phyloP scores from a whole-genome alignment of 2,888 invertebrate species.

The Strigamia transsilvanica region DNA sequence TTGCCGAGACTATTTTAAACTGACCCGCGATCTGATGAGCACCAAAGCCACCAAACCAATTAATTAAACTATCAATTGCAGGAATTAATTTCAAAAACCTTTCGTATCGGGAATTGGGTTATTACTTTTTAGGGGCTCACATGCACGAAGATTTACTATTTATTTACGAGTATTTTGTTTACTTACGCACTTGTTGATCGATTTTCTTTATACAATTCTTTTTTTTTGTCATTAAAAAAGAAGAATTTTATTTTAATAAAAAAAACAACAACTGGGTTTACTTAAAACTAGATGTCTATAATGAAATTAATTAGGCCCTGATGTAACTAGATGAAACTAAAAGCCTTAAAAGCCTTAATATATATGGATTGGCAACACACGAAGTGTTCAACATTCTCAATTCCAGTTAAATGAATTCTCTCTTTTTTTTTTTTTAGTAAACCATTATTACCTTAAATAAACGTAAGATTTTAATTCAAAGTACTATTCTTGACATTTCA shows the following conservation, averaged over 20 bases:
- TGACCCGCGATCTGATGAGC: neutral
- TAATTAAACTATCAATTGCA: neutral
- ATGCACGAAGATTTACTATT: neutral
- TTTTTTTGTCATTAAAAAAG: neutral
- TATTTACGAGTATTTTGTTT: slow-evolving; percentile 7
- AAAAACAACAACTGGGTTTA: neutral
- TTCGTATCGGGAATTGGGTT: neutral
- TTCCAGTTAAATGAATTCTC: too few species aligned
- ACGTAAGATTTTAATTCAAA: neutral
- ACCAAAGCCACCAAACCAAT: neutral
- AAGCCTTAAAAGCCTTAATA: neutral
- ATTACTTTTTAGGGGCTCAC: neutral
- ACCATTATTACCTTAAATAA: neutral
- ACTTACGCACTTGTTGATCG: neutral
- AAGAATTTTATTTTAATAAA: neutral
- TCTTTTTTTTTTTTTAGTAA: neutral
- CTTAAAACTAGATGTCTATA: neutral
- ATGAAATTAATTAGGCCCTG: neutral
- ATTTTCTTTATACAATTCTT: too few species aligned
- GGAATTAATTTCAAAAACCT: neutral
- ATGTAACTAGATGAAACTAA: neutral
- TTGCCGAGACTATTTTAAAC: neutral
- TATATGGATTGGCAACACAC: neutral
- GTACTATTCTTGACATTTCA: neutral
- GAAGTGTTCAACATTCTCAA: neutral